Conservation (phyloP, 2,888 invertebrate genomes). For the Campoletis raptor region DNA sequence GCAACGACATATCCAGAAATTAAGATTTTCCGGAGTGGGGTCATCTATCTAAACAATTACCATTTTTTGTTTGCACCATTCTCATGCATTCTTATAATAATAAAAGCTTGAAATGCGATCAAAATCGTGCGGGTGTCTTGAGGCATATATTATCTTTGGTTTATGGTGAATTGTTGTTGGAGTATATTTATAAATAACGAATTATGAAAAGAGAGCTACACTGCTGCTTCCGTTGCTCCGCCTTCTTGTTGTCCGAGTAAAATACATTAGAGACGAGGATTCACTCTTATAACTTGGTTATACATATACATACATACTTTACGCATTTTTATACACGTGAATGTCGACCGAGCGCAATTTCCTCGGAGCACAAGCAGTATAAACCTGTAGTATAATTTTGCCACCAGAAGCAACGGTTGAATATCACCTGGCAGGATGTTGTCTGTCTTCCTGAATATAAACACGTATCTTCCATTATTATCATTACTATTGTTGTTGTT, state of each 20-base stretch:
- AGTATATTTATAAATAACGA: constrained; percentile 31
- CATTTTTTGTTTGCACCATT: too few species aligned
- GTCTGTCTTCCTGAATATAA: constrained; percentile 13
- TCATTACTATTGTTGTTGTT: background rate
- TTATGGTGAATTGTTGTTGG: constrained; percentile 1
- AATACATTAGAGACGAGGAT: constrained; percentile 30
- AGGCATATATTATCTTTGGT: background rate
- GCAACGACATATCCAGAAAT: too few species aligned
- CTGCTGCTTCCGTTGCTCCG: constrained; percentile 27
- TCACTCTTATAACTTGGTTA: constrained; percentile 34
- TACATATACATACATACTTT: background rate
- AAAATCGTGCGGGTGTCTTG: background rate
- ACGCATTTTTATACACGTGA: constrained; percentile 34
- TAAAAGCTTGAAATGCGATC: background rate
- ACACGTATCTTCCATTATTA: background rate
- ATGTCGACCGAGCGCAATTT: constrained; percentile 50
- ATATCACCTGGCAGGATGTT: constrained; percentile 64
- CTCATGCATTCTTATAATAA: too few species aligned
- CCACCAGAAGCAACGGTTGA: constrained; percentile 57
- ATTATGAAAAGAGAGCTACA: constrained; percentile 29
- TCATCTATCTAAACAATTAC: too few species aligned
- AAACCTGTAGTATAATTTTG: constrained; percentile 51
- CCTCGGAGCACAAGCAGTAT: constrained; percentile 33
- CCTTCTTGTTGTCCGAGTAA: constrained; percentile 12
- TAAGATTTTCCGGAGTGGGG: too few species aligned